Evolutionary conservation across 2,888 invertebrate genomes (phyloP).

Genomic region (Limnephilus lunatus): DNA sequence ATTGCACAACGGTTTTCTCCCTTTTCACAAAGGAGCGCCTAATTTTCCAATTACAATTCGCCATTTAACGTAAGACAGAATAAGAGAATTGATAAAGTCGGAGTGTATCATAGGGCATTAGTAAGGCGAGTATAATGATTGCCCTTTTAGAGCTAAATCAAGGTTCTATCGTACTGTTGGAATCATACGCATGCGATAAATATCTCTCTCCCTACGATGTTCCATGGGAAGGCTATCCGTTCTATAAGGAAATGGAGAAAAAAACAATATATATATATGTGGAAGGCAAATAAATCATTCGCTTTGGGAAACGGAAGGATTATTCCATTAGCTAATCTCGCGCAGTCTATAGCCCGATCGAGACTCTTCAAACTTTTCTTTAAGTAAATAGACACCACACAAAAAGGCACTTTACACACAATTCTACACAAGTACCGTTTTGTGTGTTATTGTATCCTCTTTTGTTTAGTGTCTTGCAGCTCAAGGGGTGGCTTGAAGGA

Average conservation of each 20-base stretch:
- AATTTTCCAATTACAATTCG: conserved; percentile 1
- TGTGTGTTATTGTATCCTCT: neutral
- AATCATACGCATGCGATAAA: conserved; percentile 44
- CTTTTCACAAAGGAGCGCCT: neutral
- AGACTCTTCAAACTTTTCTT: neutral
- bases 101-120: conserved; percentile 4
- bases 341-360: conserved; percentile 52
- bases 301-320: conserved; percentile 51
- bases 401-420: neutral
- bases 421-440: neutral
- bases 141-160: conserved; percentile 42
- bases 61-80: conserved; percentile 1
- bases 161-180: conserved; percentile 37
- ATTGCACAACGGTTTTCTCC: neutral
- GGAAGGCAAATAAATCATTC: conserved; percentile 54
- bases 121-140: conserved; percentile 31
- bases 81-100: conserved; percentile 18
- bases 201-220: neutral
- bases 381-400: neutral
- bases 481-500: neutral
- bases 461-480: neutral
- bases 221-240: conserved; percentile 29
- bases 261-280: conserved; percentile 51
- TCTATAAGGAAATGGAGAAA: conserved; percentile 48
- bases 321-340: conserved; percentile 58